phyloP scores from a whole-genome alignment of 2,113 vertebrate species.

The Galemys pyrenaicus region DNA sequence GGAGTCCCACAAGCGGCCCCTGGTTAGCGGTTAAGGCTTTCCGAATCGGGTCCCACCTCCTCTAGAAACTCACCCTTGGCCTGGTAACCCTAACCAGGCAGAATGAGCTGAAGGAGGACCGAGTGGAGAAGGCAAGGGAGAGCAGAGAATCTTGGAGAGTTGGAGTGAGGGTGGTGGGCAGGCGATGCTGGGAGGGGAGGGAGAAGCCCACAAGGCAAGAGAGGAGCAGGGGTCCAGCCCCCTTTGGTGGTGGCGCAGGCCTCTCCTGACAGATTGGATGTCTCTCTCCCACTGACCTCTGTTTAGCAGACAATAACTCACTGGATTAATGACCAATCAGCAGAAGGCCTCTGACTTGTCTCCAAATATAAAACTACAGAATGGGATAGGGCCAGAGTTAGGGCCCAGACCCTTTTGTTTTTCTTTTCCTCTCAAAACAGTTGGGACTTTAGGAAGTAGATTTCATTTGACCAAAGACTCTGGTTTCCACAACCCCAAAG shows the following conservation, averaged over 20 bases:
- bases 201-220: neutral
- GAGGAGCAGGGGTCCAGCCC: conserved; percentile 65
- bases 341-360: conserved; percentile 81
- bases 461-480: neutral
- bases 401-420: conserved; percentile 40
- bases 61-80: neutral
- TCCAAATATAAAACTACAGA: conserved; percentile 78
- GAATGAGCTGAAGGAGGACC: conserved; percentile 34
- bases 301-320: conserved; percentile 89
- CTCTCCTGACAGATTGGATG: conserved; percentile 87
- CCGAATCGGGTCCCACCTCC: neutral
- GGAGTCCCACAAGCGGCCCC: neutral
- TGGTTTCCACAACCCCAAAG: conserved; percentile 28
- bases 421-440: neutral
- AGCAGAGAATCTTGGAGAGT: neutral
- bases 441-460: conserved; percentile 67
- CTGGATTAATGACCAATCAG: conserved; percentile 89
- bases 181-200: neutral
- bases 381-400: conserved; percentile 54
- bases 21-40: neutral
- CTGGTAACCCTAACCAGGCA: neutral
- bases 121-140: neutral
- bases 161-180: neutral
- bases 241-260: conserved; percentile 43
- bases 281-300: conserved; percentile 89